phyloP scores from a whole-genome alignment of 2,797 vertebrate species.

The Characodon lateralis region DNA sequence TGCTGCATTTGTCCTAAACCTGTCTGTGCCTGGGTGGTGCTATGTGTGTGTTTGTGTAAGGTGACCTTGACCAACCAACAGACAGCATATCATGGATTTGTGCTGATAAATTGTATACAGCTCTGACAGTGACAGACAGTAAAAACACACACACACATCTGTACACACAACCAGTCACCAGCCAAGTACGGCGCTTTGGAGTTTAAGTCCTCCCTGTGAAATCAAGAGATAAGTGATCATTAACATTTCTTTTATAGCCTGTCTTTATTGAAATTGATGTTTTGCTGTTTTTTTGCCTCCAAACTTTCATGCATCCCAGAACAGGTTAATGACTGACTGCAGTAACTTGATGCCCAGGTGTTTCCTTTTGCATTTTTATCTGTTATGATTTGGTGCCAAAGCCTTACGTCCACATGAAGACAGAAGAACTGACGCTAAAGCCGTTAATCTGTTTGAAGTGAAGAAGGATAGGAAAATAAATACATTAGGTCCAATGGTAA shows the following conservation, averaged over 20 bases:
- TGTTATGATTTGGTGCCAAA: conserved; percentile 9
- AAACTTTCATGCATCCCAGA: conserved; percentile 3
- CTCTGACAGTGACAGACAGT: conserved; percentile 30
- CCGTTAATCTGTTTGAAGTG: conserved; percentile 7
- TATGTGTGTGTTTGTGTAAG: conserved; percentile 12
- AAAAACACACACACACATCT: conserved; percentile 2
- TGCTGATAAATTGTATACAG: conserved; percentile 57
- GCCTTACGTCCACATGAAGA: not conserved
- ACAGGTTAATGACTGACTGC: not conserved
- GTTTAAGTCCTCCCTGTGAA: not conserved
- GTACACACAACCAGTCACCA: conserved; percentile 1
- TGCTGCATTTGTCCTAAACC: conserved; percentile 14
- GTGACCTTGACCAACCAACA: conserved; percentile 60
- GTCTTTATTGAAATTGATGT: not conserved
- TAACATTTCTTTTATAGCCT: not conserved
- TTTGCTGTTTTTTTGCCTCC: not conserved
- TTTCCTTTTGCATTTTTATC: conserved; percentile 14
- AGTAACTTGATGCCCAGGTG: not conserved
- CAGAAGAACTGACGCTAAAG: conserved; percentile 3
- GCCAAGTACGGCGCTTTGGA: not conserved
- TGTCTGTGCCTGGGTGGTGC: conserved; percentile 19
- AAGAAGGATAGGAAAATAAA: conserved; percentile 6
- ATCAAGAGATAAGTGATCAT: not conserved
- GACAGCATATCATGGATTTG: conserved; percentile 59
- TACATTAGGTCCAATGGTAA: not conserved